Evolutionary conservation across 2,888 invertebrate genomes (phyloP).

Genomic region (Ormyrus rosae): DNA sequence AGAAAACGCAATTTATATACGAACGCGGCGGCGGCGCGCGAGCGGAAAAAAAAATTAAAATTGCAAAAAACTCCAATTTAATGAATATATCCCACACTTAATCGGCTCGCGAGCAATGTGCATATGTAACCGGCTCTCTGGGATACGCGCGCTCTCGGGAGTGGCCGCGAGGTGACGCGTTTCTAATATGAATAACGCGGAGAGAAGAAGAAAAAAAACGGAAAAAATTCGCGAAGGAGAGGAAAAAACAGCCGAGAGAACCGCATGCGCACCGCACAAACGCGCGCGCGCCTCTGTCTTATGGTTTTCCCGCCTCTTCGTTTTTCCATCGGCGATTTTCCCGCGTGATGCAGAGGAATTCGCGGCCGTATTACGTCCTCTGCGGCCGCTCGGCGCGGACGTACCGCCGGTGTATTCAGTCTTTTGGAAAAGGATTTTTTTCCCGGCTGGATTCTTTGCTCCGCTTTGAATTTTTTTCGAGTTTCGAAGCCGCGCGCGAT

Average conservation of each 20-base stretch:
- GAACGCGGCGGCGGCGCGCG: neutral
- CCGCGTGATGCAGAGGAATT: slow-evolving; percentile 37
- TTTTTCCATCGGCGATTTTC: slow-evolving; percentile 8
- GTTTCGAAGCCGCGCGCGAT: slow-evolving; percentile 7
- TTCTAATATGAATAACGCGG: slow-evolving; percentile 15
- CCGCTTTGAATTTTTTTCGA: no score
- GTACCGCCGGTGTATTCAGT: no score
- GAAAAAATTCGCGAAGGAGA: neutral
- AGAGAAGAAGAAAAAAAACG: no score
- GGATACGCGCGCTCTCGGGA: neutral
- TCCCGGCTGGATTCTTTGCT: neutral
- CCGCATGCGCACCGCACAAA: neutral
- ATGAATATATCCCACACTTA: slow-evolving; percentile 48
- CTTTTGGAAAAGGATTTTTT: no score
- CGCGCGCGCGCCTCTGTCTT: neutral
- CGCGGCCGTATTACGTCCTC: no score
- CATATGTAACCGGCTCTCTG: neutral
- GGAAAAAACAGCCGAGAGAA: slow-evolving; percentile 20
- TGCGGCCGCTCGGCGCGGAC: neutral
- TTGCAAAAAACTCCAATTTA: slow-evolving; percentile 49
- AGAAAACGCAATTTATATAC: slow-evolving; percentile 39
- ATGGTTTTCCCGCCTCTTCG: neutral
- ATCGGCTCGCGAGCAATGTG: slow-evolving; percentile 16
- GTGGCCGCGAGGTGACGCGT: slow-evolving; percentile 41
- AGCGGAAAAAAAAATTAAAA: slow-evolving; percentile 39